phyloP scores from a whole-genome alignment of 1,140 invertebrate genomes.

The Zaprionus gabonicus region DNA sequence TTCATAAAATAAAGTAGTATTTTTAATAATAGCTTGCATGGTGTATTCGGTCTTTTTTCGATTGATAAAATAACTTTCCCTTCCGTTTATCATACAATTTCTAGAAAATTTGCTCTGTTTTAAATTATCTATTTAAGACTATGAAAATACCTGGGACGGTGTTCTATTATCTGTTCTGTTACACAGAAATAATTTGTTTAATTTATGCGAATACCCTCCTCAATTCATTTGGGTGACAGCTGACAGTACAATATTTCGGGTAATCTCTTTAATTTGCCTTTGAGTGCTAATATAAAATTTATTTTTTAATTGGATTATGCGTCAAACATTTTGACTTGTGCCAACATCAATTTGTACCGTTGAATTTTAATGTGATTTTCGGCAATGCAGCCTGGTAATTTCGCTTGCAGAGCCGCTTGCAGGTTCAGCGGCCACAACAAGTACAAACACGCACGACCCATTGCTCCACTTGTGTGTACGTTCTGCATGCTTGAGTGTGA shows the following conservation, averaged over 20 bases:
- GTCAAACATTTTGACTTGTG: slow-evolving; percentile 78
- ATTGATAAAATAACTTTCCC: neutral
- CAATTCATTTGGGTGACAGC: slow-evolving; percentile 2
- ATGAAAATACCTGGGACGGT: too few species aligned
- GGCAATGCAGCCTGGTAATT: slow-evolving; percentile 57
- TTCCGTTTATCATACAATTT: neutral
- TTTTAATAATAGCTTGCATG: neutral
- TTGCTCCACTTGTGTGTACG: slow-evolving; percentile 8
- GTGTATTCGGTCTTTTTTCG: neutral
- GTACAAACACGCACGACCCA: slow-evolving; percentile 12
- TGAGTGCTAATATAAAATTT: slow-evolving; percentile 69
- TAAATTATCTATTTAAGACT: neutral
- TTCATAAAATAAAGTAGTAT: neutral
- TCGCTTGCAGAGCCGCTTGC: slow-evolving; percentile 39
- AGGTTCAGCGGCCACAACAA: slow-evolving; percentile 22
- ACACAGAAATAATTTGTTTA: neutral
- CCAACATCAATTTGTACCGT: slow-evolving; percentile 66
- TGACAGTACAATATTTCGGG: slow-evolving; percentile 15
- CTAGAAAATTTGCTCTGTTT: neutral
- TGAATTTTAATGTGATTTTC: slow-evolving; percentile 79
- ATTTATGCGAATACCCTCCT: slow-evolving; percentile 4
- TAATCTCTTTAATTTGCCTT: slow-evolving; percentile 44
- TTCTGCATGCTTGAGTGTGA: slow-evolving; percentile 7
- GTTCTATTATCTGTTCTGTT: neutral
- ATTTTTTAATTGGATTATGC: slow-evolving; percentile 80